Base-by-base conservation (phyloP, 2,113 vertebrate species). In the Tupaia chinensis region DNA sequence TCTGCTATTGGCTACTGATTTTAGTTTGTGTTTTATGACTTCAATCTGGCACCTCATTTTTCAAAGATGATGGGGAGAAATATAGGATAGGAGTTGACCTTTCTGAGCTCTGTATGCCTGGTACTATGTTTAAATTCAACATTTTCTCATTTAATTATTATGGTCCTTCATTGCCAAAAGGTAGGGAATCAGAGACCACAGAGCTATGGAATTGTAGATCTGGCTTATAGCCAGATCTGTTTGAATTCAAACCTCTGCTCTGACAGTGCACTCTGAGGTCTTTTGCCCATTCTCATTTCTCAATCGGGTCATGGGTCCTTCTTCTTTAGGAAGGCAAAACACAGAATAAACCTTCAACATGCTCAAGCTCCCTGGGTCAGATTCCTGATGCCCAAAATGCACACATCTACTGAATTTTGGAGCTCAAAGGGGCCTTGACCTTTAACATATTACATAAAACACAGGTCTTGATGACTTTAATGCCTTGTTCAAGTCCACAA, bases 391-490 rank as follows among this genome's bases (percentile, higher is more conserved):
- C n/a, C n/a, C 23, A 86, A 93, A 29, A 74, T 20, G 27, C 5
- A 90, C 4, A 17, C n/a, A 25, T 56, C 65, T n/a, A 87, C 13
- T 34, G 88, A 15, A 81, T 82, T 60, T 9, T 56, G 27, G 66
- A 81, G 53, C 12, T 27, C 3, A 92, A 44, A 91, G 65, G 25
- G 78, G 22, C 6, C 25, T n/a, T 68, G 69, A 32, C 58, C n/a
- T 74, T 90, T 81, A 60, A 79, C 54, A 89, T 27, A 60, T 83
- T 78, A 95, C 95, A 65, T 87, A 34, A 87, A 95, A 15, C 14
- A 69, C 58, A 73, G 72, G 11, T 5, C 61, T 76, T 7, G 5
- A 76, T 65, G n/a, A 32, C 61, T 97, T 85, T 65, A 60, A 32
- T 19, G 61, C 25, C 65, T 72, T n/a, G 44, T 53, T 78, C 76